These are phyloP conservation scores for Timema podura DNA, from an alignment of 2,888 invertebrate species.

Conservation along the genomic window DNA sequence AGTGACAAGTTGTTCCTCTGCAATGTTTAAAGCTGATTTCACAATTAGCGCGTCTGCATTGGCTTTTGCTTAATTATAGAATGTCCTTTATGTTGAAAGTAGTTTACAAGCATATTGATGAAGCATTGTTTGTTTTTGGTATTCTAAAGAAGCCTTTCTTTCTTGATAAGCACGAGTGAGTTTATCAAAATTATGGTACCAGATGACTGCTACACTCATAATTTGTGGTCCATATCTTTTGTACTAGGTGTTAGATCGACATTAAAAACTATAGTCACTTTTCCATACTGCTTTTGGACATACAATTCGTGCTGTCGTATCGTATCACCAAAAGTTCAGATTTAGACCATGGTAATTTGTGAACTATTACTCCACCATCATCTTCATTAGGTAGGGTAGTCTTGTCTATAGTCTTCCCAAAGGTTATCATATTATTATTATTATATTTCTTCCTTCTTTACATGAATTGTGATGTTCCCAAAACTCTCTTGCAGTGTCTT, in stretches of 20 bases:
- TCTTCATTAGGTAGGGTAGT: constrained; percentile 1
- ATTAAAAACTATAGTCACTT: constrained; percentile 9
- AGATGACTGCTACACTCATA: constrained; percentile 9
- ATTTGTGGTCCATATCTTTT: constrained; percentile 16
- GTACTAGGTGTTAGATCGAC: constrained; percentile 10
- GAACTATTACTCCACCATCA: not conserved
- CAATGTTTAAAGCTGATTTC: constrained; percentile 3
- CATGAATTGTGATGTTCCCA: constrained; percentile 4
- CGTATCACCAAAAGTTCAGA: not conserved
- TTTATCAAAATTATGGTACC: constrained; percentile 11
- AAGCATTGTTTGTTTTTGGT: constrained; percentile 1
- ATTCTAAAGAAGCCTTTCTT: constrained; percentile 12
- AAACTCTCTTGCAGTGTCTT: not conserved
- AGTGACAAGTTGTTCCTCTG: constrained; percentile 5
- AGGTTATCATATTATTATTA: constrained; percentile 6
- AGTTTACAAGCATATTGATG: not conserved
- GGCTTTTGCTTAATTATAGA: constrained; percentile 5
- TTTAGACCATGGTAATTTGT: constrained; percentile 7
- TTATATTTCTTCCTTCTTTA: not conserved
- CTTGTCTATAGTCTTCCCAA: constrained; percentile 12
- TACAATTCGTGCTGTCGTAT: constrained; percentile 8
- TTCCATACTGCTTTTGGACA: constrained; percentile 10
- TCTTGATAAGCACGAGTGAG: constrained; percentile 11
- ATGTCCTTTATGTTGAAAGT: constrained; percentile 14
- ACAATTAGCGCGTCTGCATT: constrained; percentile 5